A percentile compares a stretch with the other conserved stretches of the same genome.
Evolutionary conservation across 2,888 invertebrate genomes (phyloP).

Genomic region (Pimpla rufipes): DNA sequence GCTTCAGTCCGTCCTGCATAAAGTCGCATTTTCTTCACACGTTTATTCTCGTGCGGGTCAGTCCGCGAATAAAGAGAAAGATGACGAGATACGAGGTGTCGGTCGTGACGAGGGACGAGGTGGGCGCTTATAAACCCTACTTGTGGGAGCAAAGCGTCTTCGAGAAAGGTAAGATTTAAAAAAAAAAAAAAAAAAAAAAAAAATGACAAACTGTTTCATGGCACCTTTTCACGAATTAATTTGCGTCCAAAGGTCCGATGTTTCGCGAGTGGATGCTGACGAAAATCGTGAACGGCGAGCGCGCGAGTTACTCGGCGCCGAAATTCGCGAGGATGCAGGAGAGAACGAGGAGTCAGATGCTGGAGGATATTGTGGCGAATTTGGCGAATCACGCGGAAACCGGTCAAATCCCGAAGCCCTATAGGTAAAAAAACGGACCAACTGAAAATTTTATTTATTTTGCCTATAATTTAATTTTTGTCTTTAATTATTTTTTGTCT

Average conservation of each 20-base stretch:
- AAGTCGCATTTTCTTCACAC: slow-evolving; percentile 98
- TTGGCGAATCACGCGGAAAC: slow-evolving; percentile 97
- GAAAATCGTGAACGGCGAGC: slow-evolving; percentile 97
- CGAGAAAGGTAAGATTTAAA: slow-evolving; percentile 89
- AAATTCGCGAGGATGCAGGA: slow-evolving; percentile 98
- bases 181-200: slow-evolving; percentile 17
- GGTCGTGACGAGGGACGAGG: slow-evolving; percentile 97
- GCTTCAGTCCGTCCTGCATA: slow-evolving; percentile 96
- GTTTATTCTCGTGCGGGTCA: slow-evolving; percentile 96
- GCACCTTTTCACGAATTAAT: slow-evolving; percentile 3
- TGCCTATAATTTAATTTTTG: neutral
- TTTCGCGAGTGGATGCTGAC: slow-evolving; percentile 97
- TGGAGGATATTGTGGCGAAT: slow-evolving; percentile 97
- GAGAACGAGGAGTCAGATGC: slow-evolving; percentile 96
- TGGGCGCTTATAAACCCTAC: slow-evolving; percentile 97
- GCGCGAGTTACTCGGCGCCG: slow-evolving; percentile 97
- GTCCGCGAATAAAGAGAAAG: slow-evolving; percentile 94
- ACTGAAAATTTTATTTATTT: neutral
- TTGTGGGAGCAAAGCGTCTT: slow-evolving; percentile 98
- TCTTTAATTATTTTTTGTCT: too few relatives aligned
- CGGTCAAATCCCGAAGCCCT: slow-evolving; percentile 97
- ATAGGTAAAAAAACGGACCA: slow-evolving; percentile 86
- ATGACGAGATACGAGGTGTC: slow-evolving; percentile 96
- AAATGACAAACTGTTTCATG: neutral
- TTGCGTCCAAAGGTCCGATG: slow-evolving; percentile 89